Percentiles rank a stretch among this genome's conserved stretches.
phyloP scores from a whole-genome alignment of 35 echinoderm and acorn worm species.

The Hemicentrotus pulcherrimus region DNA sequence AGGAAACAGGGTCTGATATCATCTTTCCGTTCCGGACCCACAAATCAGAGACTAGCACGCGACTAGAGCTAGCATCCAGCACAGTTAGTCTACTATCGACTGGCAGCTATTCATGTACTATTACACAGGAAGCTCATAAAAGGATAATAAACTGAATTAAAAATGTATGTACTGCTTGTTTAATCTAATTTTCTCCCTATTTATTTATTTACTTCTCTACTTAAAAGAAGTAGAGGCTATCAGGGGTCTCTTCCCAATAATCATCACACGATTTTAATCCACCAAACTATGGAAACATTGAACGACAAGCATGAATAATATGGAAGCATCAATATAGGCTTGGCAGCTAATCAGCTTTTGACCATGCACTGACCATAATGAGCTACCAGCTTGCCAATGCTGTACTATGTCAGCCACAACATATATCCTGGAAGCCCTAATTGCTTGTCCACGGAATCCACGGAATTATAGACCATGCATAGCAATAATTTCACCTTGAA shows the following conservation, averaged over 20 bases:
- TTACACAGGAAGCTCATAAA: neutral
- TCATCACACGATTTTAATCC: too few relatives aligned
- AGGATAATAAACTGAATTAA: neutral
- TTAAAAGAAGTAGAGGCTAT: too few relatives aligned
- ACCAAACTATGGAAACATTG: too few relatives aligned
- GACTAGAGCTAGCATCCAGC: neutral
- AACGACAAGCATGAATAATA: too few relatives aligned
- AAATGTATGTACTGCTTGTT: neutral
- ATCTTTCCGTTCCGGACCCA: conserved; percentile 45
- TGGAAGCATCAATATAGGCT: neutral
- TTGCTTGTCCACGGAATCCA: neutral
- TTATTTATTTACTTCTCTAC: too few relatives aligned
- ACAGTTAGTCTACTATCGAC: neutral
- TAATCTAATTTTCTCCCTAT: too few relatives aligned
- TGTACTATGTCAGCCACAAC: neutral
- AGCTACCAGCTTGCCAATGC: neutral
- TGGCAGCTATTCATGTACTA: neutral
- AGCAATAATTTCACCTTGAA: neutral
- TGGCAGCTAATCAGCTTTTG: neutral
- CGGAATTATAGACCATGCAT: neutral
- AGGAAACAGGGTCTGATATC: conserved; percentile 45
- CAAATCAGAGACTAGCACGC: conserved; percentile 54
- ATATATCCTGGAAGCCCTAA: neutral
- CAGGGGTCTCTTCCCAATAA: too few relatives aligned
- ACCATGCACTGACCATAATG: neutral